A percentile compares a stretch with the other conserved stretches of the same genome.
Evolutionary conservation across 2,888 invertebrate species (phyloP).

Genomic region (Agrilus mali): DNA sequence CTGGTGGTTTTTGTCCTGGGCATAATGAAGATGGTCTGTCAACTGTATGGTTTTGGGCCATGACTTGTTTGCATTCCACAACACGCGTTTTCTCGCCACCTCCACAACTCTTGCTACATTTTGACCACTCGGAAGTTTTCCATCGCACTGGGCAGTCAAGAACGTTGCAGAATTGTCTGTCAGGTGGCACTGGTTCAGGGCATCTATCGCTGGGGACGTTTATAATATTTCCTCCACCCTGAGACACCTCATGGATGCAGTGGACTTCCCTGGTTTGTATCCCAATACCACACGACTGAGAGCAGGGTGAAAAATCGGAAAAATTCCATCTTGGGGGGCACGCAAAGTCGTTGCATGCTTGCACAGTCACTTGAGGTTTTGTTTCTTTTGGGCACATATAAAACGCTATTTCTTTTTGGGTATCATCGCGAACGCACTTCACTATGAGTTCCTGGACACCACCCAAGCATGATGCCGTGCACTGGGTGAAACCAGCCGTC

Average conservation of each 20-base stretch:
- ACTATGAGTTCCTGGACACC: slow-evolving; percentile 79
- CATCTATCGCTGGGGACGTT: slow-evolving; percentile 91
- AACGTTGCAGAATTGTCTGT: slow-evolving; percentile 83
- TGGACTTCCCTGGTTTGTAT: slow-evolving; percentile 82
- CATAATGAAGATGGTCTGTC: slow-evolving; percentile 66
- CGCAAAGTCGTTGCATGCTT: slow-evolving; percentile 88
- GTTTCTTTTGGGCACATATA: slow-evolving; percentile 77
- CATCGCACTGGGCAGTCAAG: slow-evolving; percentile 86
- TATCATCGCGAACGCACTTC: slow-evolving; percentile 77
- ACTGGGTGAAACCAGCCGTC: slow-evolving; percentile 80
- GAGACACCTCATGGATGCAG: slow-evolving; percentile 75
- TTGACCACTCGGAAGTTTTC: slow-evolving; percentile 79
- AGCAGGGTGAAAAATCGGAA: slow-evolving; percentile 80
- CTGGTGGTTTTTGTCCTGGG: slow-evolving; percentile 58
- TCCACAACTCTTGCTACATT: slow-evolving; percentile 89
- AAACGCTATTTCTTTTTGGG: slow-evolving; percentile 75
- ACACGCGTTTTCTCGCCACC: slow-evolving; percentile 77
- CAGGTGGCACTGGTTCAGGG: slow-evolving; percentile 79
- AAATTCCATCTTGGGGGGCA: slow-evolving; percentile 93
- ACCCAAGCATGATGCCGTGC: slow-evolving; percentile 89
- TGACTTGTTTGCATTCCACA: slow-evolving; percentile 81
- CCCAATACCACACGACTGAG: slow-evolving; percentile 89
- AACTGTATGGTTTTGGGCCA: slow-evolving; percentile 85
- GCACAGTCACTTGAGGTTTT: slow-evolving; percentile 77
- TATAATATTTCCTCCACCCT: slow-evolving; percentile 78